These are phyloP conservation scores for Acanthis flammea DNA, from an alignment of 2,797 vertebrate genomes.

Conservation along the genomic window DNA sequence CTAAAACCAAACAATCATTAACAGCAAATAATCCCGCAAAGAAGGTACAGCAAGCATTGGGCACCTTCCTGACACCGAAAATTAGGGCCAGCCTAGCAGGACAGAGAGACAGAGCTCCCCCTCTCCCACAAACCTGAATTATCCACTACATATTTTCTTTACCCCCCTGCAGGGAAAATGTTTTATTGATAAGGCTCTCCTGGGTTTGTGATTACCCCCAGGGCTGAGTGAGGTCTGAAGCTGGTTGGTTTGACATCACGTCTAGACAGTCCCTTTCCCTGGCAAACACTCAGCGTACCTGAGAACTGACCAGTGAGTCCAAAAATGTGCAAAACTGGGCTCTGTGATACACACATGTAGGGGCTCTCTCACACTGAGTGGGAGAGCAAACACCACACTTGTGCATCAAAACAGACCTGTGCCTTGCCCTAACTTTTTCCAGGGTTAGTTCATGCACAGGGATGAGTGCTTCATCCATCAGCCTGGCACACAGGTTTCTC, in stretches of 20 bases:
- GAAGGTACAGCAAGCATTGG: not conserved
- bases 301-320: not conserved
- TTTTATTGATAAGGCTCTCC: slow-evolving; percentile 41
- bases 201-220: not conserved
- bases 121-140: not conserved
- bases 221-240: not conserved
- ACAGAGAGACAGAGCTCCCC: not conserved
- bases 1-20: slow-evolving; percentile 66
- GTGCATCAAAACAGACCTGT: not conserved
- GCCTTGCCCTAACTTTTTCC: not conserved
- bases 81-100: not conserved
- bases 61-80: not conserved
- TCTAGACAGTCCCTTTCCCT: not conserved
- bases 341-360: rapidly evolving
- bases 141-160: not conserved
- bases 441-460: not conserved
- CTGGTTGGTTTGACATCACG: not conserved
- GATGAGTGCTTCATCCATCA: not conserved
- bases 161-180: not conserved
- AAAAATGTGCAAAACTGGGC: not conserved
- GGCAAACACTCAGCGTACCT: not conserved
- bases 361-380: not conserved
- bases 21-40: slow-evolving; percentile 30
- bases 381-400: not conserved
- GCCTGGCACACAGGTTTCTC: not conserved